phyloP scores from a whole-genome alignment of 2,888 invertebrate genomes.

The Ctena decussata region DNA sequence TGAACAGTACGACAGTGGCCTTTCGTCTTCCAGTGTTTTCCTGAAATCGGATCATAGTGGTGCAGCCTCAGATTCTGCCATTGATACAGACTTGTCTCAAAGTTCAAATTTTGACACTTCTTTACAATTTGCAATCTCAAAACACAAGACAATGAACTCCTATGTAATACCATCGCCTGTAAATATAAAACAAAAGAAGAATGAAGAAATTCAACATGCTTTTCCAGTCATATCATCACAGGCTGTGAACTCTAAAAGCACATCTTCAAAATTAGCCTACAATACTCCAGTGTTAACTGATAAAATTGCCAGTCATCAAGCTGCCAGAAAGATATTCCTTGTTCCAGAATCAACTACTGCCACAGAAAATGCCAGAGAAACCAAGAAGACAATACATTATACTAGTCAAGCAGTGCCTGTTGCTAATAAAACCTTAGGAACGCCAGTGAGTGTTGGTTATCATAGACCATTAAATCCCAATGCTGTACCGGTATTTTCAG shows the following conservation, averaged over 20 bases:
- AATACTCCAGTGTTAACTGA: constrained; percentile 31
- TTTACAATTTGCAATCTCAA: background rate
- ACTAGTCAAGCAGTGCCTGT: constrained; percentile 60
- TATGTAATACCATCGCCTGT: constrained; percentile 50
- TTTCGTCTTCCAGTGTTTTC: constrained; percentile 59
- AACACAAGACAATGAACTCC: constrained; percentile 45
- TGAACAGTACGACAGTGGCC: constrained; percentile 67
- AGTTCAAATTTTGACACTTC: background rate
- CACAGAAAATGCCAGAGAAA: background rate
- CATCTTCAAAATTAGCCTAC: constrained; percentile 34
- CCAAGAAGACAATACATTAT: constrained; percentile 45
- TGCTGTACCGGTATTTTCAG: constrained; percentile 61
- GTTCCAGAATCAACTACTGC: constrained; percentile 38
- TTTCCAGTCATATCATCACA: constrained; percentile 54
- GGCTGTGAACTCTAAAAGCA: constrained; percentile 19
- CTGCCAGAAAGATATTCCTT: constrained; percentile 57
- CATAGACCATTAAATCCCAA: constrained; percentile 44
- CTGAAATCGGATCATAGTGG: constrained; percentile 32
- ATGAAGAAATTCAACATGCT: constrained; percentile 36
- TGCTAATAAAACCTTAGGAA: constrained; percentile 22
- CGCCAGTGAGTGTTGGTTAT: constrained; percentile 17
- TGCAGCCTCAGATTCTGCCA: constrained; percentile 52
- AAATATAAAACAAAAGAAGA: constrained; percentile 20
- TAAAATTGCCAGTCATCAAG: constrained; percentile 32
- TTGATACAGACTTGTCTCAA: constrained; percentile 38